phyloP scores from a whole-genome alignment of 2,113 vertebrate genomes.

The Psilopsiagon aurifrons region DNA sequence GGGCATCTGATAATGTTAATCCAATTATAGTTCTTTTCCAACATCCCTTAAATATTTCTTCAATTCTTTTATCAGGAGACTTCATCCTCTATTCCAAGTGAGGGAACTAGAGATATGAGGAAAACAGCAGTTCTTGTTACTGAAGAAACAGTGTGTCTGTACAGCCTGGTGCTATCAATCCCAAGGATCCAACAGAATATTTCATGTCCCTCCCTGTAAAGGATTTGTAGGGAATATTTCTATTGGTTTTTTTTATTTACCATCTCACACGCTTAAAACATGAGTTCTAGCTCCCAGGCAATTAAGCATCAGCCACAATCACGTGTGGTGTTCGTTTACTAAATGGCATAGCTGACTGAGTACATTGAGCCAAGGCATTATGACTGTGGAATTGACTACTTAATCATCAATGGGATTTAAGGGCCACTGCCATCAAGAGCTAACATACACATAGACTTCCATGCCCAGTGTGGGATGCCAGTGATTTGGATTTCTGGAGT shows the following conservation, averaged over 20 bases:
- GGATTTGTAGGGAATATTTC: neutral
- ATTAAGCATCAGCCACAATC: neutral
- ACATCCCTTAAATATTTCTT: neutral
- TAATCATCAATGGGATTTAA: neutral
- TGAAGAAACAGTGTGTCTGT: neutral
- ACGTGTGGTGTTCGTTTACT: neutral
- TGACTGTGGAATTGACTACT: neutral
- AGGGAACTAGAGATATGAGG: neutral
- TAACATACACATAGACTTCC: neutral
- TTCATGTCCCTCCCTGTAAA: neutral
- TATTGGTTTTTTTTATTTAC: neutral
- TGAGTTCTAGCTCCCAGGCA: neutral
- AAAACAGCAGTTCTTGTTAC: neutral
- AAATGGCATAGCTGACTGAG: neutral
- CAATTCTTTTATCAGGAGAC: neutral
- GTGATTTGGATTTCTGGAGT: too few relatives aligned
- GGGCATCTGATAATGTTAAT: neutral
- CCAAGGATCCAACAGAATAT: rapidly evolving
- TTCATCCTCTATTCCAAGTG: neutral
- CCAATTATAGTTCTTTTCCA: neutral
- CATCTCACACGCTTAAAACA: neutral
- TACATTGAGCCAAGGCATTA: neutral
- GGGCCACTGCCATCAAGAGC: neutral
- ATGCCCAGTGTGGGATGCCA: neutral
- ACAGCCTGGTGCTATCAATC: neutral